phyloP scores from a whole-genome alignment of 2,797 vertebrate genomes.

The Gambusia yucatana region DNA sequence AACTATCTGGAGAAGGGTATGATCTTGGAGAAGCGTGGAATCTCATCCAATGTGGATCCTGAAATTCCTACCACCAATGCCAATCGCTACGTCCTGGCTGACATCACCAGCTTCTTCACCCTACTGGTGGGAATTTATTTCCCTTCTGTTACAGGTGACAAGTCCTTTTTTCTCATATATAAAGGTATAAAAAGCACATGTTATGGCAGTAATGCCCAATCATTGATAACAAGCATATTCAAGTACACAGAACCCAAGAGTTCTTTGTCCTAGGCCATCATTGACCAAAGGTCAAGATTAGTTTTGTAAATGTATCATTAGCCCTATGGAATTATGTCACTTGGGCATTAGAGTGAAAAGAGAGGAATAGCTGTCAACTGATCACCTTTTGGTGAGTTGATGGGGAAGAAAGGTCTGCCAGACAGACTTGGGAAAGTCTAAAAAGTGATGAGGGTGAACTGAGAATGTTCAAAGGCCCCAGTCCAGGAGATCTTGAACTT shows the following conservation, averaged over 20 bases:
- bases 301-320: neutral
- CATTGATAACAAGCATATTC: neutral
- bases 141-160: conserved; percentile 95
- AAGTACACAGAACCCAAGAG: neutral
- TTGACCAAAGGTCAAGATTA: neutral
- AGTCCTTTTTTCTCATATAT: neutral
- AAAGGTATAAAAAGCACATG: neutral
- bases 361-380: neutral
- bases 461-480: neutral
- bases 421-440: neutral
- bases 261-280: neutral
- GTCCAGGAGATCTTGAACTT: neutral
- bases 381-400: neutral
- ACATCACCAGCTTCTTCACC: conserved; percentile 98
- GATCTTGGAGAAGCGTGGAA: conserved; percentile 86
- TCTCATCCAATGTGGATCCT: conserved; percentile 73
- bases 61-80: conserved; percentile 77
- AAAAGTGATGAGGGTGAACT: neutral
- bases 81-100: conserved; percentile 92
- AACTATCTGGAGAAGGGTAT: conserved; percentile 90
- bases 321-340: neutral
- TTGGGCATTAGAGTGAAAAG: neutral
- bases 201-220: neutral
- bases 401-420: neutral
- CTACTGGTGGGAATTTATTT: conserved; percentile 98